Evolutionary conservation across 2,113 vertebrate genomes (phyloP).

Genomic region (Eublepharis macularius): DNA sequence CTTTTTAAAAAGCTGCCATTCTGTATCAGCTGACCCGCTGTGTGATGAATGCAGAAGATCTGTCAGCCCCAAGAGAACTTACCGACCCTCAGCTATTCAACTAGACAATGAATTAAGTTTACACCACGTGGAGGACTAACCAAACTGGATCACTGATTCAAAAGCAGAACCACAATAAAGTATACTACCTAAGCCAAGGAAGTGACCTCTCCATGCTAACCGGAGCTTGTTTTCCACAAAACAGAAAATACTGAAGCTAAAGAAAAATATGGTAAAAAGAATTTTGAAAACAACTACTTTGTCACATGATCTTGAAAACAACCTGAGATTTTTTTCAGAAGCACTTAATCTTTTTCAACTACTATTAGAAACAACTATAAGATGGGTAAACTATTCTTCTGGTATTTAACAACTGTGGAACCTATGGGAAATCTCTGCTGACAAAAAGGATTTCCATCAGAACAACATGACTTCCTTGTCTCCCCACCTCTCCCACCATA

Average conservation of each 20-base stretch:
- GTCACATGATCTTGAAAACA: not conserved
- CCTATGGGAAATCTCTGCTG: no score
- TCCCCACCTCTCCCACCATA: no score
- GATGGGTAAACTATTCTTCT: no score
- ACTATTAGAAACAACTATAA: not conserved
- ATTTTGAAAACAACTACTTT: not conserved
- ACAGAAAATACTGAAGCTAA: not conserved
- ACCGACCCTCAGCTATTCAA: slow-evolving; percentile 33
- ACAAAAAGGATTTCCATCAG: no score
- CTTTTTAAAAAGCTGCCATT: slow-evolving; percentile 57
- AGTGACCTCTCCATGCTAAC: not conserved
- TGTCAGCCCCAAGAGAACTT: slow-evolving; percentile 52
- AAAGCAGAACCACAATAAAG: slow-evolving; percentile 21
- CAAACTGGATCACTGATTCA: slow-evolving; percentile 26
- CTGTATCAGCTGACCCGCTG: slow-evolving; percentile 51
- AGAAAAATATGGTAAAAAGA: slow-evolving; percentile 2
- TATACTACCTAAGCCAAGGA: not conserved
- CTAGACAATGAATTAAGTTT: slow-evolving; percentile 33
- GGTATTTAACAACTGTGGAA: no score
- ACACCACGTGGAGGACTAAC: slow-evolving; percentile 23
- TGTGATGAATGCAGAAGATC: slow-evolving; percentile 28
- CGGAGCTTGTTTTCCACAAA: not conserved
- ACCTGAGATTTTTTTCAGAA: not conserved
- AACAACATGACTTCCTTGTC: no score
- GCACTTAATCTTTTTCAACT: not conserved